Evolutionary conservation across 1,140 invertebrate species (phyloP).

Genomic region (Elysia chlorotica): DNA sequence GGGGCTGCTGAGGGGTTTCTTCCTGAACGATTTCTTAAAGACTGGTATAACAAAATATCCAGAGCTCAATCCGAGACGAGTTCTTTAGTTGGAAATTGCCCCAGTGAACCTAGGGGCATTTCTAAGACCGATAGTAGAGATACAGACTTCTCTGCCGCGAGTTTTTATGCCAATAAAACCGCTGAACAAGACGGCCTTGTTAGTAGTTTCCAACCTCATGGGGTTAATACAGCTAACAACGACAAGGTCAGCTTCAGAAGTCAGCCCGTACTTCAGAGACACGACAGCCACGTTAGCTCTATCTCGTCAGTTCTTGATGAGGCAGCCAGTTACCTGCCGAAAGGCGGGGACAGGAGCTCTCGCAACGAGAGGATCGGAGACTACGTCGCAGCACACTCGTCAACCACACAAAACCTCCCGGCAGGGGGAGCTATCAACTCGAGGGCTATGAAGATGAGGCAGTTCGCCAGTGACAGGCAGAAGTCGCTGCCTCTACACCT

Average conservation of each 20-base stretch:
- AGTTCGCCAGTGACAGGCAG: slow-evolving; percentile 42
- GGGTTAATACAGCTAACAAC: not conserved
- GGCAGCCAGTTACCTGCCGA: not conserved
- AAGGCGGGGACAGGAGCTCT: not conserved
- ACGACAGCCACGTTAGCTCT: not conserved
- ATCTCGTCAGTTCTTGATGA: not conserved
- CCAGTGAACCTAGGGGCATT: not conserved
- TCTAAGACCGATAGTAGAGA: not conserved
- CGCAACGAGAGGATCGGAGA: slow-evolving; percentile 13
- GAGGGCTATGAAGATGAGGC: slow-evolving; percentile 29
- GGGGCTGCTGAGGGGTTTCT: slow-evolving; percentile 39
- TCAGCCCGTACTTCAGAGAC: not conserved
- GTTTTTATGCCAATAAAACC: too few species aligned
- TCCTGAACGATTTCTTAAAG: slow-evolving; percentile 49
- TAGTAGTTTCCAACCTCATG: not conserved
- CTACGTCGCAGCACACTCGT: slow-evolving; percentile 16
- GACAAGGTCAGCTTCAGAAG: not conserved
- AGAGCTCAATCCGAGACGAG: slow-evolving; percentile 29
- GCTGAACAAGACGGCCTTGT: too few species aligned
- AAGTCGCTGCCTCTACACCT: slow-evolving; percentile 51
- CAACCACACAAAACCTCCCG: too few species aligned
- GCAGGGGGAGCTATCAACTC: not conserved
- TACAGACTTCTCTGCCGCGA: too few species aligned
- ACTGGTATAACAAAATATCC: slow-evolving; percentile 49
- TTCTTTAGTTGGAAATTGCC: not conserved